A percentile compares a stretch with the other conserved stretches of the same genome.
Conservation (phyloP, 2,113 vertebrate species). For the Cacatua alba region DNA sequence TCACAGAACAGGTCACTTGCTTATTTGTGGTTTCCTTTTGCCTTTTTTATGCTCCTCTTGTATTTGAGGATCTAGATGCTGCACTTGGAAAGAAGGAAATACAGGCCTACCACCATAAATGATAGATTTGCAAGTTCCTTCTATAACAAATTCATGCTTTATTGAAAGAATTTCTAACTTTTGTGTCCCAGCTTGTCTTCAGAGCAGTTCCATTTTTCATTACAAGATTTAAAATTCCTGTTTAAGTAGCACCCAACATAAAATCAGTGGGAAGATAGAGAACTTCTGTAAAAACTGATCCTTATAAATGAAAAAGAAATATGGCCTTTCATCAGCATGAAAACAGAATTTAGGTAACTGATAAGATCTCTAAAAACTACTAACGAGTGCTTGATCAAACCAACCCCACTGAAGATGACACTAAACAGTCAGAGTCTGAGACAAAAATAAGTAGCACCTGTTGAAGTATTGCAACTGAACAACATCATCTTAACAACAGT, state of each 20-base stretch:
- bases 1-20: background rate
- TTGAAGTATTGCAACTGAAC: background rate
- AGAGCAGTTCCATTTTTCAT: background rate
- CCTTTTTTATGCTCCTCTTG: background rate
- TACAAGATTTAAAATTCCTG: background rate
- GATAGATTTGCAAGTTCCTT: background rate
- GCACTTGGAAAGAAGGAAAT: background rate
- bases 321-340: background rate
- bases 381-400: background rate
- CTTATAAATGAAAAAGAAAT: background rate
- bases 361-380: background rate
- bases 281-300: background rate
- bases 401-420: background rate
- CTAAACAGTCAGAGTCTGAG: background rate
- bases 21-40: slow-evolving; percentile 4
- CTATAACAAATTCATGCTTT: background rate
- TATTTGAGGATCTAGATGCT: background rate
- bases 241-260: background rate
- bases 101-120: background rate
- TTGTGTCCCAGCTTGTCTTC: background rate
- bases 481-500: background rate
- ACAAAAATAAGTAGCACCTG: background rate
- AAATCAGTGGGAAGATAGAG: background rate
- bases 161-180: background rate
- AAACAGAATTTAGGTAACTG: background rate